Evolutionary conservation across 2,797 vertebrate genomes (phyloP), one percentile per base, ranked within the genome.

Genomic region (Rhinogobio ventralis): DNA sequence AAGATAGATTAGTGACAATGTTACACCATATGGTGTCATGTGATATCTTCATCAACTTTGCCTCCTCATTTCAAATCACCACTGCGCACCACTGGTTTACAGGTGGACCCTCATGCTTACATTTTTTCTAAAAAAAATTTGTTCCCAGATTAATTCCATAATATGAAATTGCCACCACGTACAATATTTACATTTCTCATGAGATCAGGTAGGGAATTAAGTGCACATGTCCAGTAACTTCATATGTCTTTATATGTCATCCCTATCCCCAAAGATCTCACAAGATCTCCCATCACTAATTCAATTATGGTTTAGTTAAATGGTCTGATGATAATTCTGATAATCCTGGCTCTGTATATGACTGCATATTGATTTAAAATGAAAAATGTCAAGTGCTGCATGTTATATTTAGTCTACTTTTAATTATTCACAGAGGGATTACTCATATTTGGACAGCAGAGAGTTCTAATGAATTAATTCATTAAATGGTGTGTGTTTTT

Each of bases 361-460:
- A 25, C 78, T 68, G 78, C 45, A 80, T 51, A 80, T 64, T 79
- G 45, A 53, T 80, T 53, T 69, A 51, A 68, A 68, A 80, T 69
- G 45, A 69, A 51, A 68, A 80, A 80, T 55, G 79, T 51, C 64
- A 51, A n/a, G 45, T 55, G 11, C 79, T 36, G 64, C 64, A 53
- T 11, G 64, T 68, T 80, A 80, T 51, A 80, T 80, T 80, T 80
- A 68, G 64, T 23, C 79, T 39, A n/a, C 46, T 55, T 67, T 80
- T 67, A 80, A 80, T 80, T 67, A 80, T 80, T 80, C 64, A 80
- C 49, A 69, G 42, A 80, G 64, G 79, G 20, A 80, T 80, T 53
- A 80, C 62, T 80, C 64, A 80, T 68, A 51, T 80, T 19, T 80
- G 30, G 57, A 80, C 79, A 55, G 64, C 45, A 25, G 46, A 80